A percentile compares a stretch with the other conserved stretches of the same genome.
Conservation (phyloP, 2,113 vertebrate species). For the Vimba vimba region DNA sequence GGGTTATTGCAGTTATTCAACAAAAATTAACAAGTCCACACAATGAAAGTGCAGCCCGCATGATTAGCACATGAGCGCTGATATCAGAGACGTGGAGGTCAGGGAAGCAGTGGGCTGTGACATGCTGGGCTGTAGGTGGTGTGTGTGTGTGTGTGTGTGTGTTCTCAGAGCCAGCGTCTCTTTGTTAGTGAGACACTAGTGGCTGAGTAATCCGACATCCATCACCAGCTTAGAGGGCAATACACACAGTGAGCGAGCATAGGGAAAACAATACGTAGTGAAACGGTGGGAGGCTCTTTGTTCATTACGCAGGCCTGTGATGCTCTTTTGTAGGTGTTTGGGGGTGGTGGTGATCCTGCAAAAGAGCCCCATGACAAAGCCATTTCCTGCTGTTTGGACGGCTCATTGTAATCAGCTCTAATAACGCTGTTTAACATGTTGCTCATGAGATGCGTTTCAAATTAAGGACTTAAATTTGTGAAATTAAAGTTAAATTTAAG, state of each 20-base stretch:
- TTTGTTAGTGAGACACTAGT: slow-evolving; percentile 54
- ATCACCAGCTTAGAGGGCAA: slow-evolving; percentile 71
- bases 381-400: slow-evolving; percentile 49
- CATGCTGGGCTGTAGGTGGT: slow-evolving; percentile 52
- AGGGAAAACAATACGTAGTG: slow-evolving; percentile 66
- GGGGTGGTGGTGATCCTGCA: slow-evolving; percentile 57
- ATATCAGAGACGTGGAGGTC: slow-evolving; percentile 48
- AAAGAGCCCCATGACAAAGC: slow-evolving; percentile 62
- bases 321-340: slow-evolving; percentile 66
- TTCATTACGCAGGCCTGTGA: slow-evolving; percentile 61
- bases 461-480: neutral
- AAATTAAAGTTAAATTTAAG: no score
- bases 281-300: slow-evolving; percentile 68
- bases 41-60: neutral
- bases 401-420: slow-evolving; percentile 18
- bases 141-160: slow-evolving; percentile 54
- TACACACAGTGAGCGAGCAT: slow-evolving; percentile 68
- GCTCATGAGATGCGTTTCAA: neutral
- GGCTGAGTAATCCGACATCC: slow-evolving; percentile 72
- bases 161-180: slow-evolving; percentile 45
- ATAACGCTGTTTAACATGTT: neutral
- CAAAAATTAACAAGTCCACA: neutral
- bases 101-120: slow-evolving; percentile 45
- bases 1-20: neutral
- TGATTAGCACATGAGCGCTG: slow-evolving; percentile 37